Evolutionary conservation across 2,797 vertebrate species (phyloP).

Genomic region (Falco berigora): DNA sequence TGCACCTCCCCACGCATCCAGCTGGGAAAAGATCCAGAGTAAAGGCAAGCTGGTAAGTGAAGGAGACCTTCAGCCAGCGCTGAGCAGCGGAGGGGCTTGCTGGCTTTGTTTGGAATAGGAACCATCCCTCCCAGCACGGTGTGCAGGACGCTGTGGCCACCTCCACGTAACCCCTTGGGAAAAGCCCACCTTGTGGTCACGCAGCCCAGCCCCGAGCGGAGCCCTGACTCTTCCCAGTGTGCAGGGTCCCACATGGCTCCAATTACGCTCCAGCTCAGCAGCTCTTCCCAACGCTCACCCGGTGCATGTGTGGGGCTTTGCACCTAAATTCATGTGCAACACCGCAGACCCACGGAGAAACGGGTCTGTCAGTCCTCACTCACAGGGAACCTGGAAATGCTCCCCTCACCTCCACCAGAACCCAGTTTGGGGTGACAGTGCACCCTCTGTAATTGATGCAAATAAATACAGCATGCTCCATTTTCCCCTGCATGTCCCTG

Average conservation of each 20-base stretch:
- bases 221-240: fast-evolving
- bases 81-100: neutral
- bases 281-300: neutral
- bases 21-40: neutral
- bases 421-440: neutral
- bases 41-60: neutral
- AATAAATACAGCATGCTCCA: neutral
- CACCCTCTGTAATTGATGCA: neutral
- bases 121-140: neutral
- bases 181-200: neutral
- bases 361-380: neutral
- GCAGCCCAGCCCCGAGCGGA: neutral
- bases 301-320: fast-evolving
- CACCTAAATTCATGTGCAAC: fast-evolving
- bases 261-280: neutral
- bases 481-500: neutral
- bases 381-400: neutral
- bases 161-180: neutral
- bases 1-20: neutral
- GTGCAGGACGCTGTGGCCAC: neutral
- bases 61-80: neutral
- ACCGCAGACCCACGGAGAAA: neutral
- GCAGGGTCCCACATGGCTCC: fast-evolving
- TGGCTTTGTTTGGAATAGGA: neutral
- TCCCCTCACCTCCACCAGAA: neutral